Conservation (phyloP, 2,888 invertebrate species). For the Euzetes globulus region DNA sequence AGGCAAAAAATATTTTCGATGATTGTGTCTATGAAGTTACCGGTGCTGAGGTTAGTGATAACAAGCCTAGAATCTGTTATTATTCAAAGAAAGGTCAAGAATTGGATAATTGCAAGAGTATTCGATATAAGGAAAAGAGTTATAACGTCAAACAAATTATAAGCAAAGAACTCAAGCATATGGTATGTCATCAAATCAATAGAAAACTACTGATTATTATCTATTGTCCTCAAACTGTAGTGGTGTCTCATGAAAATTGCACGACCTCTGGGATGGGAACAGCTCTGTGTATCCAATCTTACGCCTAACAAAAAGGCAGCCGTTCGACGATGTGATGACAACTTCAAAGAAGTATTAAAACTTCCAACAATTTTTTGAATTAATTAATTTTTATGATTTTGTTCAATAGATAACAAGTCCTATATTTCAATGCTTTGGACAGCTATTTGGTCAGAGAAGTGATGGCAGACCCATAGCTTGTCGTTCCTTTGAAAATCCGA, state of each 20-base stretch:
- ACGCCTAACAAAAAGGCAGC: not conserved
- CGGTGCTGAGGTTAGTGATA: not conserved
- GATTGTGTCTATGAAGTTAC: slow-evolving; percentile 20
- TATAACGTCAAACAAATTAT: slow-evolving; percentile 21
- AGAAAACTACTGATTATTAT: too few species aligned
- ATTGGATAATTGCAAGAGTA: slow-evolving; percentile 31
- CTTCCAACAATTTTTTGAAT: not conserved
- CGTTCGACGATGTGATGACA: slow-evolving; percentile 24
- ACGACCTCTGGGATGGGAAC: slow-evolving; percentile 32
- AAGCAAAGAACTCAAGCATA: slow-evolving; percentile 29
- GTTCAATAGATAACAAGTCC: slow-evolving; percentile 11
- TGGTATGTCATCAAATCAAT: too few species aligned
- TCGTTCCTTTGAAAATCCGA: slow-evolving; percentile 28
- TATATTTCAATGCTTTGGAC: not conserved
- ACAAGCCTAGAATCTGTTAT: slow-evolving; percentile 4
- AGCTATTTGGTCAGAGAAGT: not conserved
- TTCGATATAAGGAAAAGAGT: not conserved
- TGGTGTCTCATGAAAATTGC: slow-evolving; percentile 35
- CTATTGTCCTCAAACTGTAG: not conserved
- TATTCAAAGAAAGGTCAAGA: slow-evolving; percentile 12
- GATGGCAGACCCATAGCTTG: slow-evolving; percentile 28
- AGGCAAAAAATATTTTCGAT: slow-evolving; percentile 29
- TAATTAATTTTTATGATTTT: not conserved
- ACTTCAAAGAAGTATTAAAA: not conserved
- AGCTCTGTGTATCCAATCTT: slow-evolving; percentile 12